Base-by-base conservation (phyloP, 2,888 invertebrate genomes). In the Trachelus troglodyta region DNA sequence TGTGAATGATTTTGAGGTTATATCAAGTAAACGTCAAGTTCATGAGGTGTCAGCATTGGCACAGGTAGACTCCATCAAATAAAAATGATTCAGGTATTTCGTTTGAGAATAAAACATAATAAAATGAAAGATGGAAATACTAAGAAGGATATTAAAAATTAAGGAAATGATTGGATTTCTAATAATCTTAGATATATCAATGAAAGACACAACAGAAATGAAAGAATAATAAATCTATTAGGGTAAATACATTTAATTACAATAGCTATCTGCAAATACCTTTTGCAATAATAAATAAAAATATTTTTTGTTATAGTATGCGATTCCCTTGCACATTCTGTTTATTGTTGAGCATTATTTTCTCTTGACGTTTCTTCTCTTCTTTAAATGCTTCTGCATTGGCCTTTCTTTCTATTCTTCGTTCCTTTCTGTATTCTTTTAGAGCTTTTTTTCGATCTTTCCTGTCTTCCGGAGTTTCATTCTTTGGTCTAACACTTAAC, bases 311-410 rank as follows among this genome's bases (percentile, higher is more conserved):
- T 56, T 91, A 95, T 82, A 94, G 89, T 91, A 96, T 95, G 89
- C 92, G 93, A 87, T 95, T 95, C 76, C 96, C 96, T 89, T 96
- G 96, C 81, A 96, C 92, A 89, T 96, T 96, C 87, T 94, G 94
- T 89, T 92, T 95, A 86, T 96, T 96, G 90, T 97, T 97, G 81
- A 96, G 91, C 87, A 94, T 92, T 75, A 96, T 95, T 90, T 96
- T 96, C 88, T 95, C 95, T 88, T 97, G 96, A 4, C 95, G 92
- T 87, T 96, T 96, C 92, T 96, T 95, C 88, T 97, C 97, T 85
- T 97, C 96, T 88, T 96, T 97, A 89, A 98, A 98, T 0, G 96
- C 97, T 68, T 94, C 93, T 15, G 94, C 93, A 88, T 97, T 98
- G 0, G 95, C 94, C 90, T 97, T 98, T 92, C 95, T 95, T 89